Evolutionary conservation across 2,888 invertebrate genomes (phyloP), one percentile per base, ranked within the genome.

Genomic region (Limenitis camilla): DNA sequence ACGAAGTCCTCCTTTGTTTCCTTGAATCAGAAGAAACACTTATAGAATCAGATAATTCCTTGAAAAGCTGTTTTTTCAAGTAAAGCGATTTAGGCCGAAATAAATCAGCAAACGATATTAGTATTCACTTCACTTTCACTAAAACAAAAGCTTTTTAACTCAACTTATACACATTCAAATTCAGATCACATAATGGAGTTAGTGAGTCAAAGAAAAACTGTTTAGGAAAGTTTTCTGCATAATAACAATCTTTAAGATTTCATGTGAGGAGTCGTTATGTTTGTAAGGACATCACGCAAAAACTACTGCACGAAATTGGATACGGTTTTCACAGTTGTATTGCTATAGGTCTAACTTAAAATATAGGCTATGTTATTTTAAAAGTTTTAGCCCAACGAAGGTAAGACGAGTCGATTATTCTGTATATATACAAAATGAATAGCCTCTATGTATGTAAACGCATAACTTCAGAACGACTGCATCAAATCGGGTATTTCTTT

Each of bases 61-160:
- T n/a, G n/a, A n/a, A n/a, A n/a, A n/a, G n/a, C n/a, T n/a, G n/a
- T n/a, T n/a, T n/a, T n/a, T n/a, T n/a, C n/a, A n/a, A n/a, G n/a
- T n/a, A n/a, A n/a, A n/a, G n/a, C n/a, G n/a, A n/a, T n/a, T n/a
- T n/a, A n/a, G n/a, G n/a, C n/a, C n/a, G n/a, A 47, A n/a, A 35
- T 10, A 40, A 32, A 11, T 39, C 32, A 5, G n/a, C 40, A 6
- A 32, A 40, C 2, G 35, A 36, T 28, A 40, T 55, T 51, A 28
- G 10, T 36, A 52, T 52, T 44, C 52, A 7, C n/a, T 28, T n/a
- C 40, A 11, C 32, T 28, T 41, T 31, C 31, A 31, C 19, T 7
- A 41, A 49, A 52, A 55, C 49, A 52, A 55, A 49, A 45, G 32
- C 29, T 27, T 41, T 51, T 52, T 43, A 55, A 51, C 41, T 19